A percentile compares a stretch with the other conserved stretches of the same genome.
Evolutionary conservation across 2,888 invertebrate genomes (phyloP).

Genomic region (Fragum fragum): DNA sequence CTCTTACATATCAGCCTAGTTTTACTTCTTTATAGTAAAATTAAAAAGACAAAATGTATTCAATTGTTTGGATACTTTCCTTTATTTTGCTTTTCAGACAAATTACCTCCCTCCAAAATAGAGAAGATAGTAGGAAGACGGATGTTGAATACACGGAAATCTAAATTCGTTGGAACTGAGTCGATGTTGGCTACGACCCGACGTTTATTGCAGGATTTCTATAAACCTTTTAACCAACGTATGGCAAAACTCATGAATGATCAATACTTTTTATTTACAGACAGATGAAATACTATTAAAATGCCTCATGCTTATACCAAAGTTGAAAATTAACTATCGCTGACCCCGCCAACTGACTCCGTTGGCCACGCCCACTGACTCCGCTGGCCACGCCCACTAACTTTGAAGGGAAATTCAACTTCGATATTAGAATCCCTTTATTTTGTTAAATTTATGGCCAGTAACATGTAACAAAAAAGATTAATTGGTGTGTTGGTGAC

Average conservation of each 20-base stretch:
- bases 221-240: constrained; percentile 19
- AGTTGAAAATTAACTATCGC: too few relatives aligned
- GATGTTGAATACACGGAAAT: background rate
- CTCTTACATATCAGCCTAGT: too few relatives aligned
- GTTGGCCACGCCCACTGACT: too few relatives aligned
- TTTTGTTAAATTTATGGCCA: too few relatives aligned
- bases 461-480: too few relatives aligned
- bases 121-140: background rate
- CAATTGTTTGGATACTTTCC: background rate
- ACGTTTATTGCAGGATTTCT: background rate
- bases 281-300: background rate
- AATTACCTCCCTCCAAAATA: background rate
- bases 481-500: too few relatives aligned
- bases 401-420: too few relatives aligned
- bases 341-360: too few relatives aligned
- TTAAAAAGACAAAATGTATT: too few relatives aligned
- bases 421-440: too few relatives aligned
- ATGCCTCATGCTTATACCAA: too few relatives aligned
- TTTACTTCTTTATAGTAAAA: background rate
- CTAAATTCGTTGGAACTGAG: background rate
- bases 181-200: constrained; percentile 1
- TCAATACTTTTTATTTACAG: constrained; percentile 2
- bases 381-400: too few relatives aligned
- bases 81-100: background rate
- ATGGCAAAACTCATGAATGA: constrained; percentile 19